Evolutionary conservation across 2,797 vertebrate species (phyloP).

Genomic region (Cynodonichthys magdalenae): DNA sequence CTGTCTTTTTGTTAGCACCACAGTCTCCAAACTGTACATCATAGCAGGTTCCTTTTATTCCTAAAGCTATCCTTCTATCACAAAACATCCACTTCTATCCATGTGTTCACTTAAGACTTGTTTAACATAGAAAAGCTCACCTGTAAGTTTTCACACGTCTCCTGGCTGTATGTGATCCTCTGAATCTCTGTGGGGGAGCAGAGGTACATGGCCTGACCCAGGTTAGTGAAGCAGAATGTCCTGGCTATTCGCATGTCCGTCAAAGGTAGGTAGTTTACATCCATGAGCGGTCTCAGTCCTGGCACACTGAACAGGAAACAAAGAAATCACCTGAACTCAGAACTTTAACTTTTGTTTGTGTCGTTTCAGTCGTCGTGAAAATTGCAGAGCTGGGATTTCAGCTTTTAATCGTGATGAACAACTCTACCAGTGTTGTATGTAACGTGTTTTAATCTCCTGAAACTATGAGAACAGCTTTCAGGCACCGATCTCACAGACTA

Average conservation of each 20-base stretch:
- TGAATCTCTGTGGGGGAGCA: slow-evolving; percentile 98
- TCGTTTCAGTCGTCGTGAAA: background rate
- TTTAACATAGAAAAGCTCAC: slow-evolving; percentile 65
- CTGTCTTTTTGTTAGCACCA: too few relatives aligned
- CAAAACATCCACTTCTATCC: too few relatives aligned
- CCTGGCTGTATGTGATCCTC: slow-evolving; percentile 98
- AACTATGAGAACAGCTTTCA: slow-evolving; percentile 7
- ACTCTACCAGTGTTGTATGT: background rate
- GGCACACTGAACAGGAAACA: slow-evolving; percentile 86
- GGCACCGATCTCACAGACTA: background rate
- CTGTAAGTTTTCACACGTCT: slow-evolving; percentile 98
- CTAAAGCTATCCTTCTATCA: too few relatives aligned
- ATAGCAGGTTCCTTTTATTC: too few relatives aligned
- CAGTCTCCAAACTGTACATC: too few relatives aligned
- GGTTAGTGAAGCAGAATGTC: slow-evolving; percentile 98
- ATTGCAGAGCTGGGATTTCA: background rate
- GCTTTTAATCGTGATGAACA: background rate
- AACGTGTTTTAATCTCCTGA: background rate
- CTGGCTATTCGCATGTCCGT: slow-evolving; percentile 99
- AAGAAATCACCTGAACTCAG: slow-evolving; percentile 13
- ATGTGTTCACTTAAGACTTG: too few relatives aligned
- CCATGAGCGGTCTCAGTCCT: slow-evolving; percentile 94
- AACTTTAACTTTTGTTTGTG: too few relatives aligned
- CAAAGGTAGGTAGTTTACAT: slow-evolving; percentile 97
- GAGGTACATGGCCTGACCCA: slow-evolving; percentile 96